A percentile compares a stretch with the other conserved stretches of the same genome.
phyloP scores from a whole-genome alignment of 1,140 invertebrate genomes.

The Leguminivora glycinivorella region DNA sequence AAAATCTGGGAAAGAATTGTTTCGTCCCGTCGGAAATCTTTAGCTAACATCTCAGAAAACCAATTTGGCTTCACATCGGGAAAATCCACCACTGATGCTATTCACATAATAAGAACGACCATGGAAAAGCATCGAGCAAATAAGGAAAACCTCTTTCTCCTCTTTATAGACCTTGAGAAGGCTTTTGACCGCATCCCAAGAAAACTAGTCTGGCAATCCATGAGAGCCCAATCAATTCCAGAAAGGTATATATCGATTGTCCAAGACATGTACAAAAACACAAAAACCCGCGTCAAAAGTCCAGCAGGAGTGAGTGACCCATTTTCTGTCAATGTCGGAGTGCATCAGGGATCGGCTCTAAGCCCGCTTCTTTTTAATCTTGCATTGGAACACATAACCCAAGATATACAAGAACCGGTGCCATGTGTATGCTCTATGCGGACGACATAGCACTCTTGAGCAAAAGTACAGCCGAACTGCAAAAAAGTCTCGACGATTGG shows the following conservation, averaged over 20 bases:
- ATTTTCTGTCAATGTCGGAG: background rate
- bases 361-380: constrained; percentile 11
- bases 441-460: constrained; percentile 21
- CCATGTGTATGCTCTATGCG: background rate
- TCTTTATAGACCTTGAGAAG: background rate
- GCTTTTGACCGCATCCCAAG: too few species aligned
- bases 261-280: background rate
- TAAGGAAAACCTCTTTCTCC: background rate
- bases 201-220: too few species aligned
- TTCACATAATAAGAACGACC: background rate
- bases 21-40: too few species aligned
- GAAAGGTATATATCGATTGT: background rate
- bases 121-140: constrained; percentile 9
- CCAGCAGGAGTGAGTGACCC: background rate
- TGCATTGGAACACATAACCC: background rate
- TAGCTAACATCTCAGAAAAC: too few species aligned
- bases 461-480: too few species aligned
- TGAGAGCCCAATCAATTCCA: too few species aligned
- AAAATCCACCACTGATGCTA: too few species aligned
- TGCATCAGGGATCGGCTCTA: constrained; percentile 6
- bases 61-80: too few species aligned
- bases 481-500: too few species aligned
- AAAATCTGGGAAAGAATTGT: too few species aligned
- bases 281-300: background rate
- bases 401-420: background rate